Conservation (phyloP, 2,113 vertebrate species). For the Tapirus terrestris region DNA sequence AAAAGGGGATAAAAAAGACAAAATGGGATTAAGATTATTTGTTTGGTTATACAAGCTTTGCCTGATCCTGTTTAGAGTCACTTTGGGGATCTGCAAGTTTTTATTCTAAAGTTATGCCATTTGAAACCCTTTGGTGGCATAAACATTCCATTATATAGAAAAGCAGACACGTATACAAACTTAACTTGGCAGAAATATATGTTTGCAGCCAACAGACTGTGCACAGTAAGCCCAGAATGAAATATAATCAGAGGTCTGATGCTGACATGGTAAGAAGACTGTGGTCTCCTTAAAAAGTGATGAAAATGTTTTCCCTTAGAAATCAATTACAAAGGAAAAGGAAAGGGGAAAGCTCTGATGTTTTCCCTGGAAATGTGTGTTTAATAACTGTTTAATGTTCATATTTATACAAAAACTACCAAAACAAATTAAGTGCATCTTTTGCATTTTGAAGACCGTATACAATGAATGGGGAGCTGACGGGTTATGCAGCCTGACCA, state of each 20-base stretch:
- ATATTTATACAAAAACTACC: background rate
- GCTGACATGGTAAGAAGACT: constrained; percentile 63
- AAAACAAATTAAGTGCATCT: background rate
- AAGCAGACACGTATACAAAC: constrained; percentile 55
- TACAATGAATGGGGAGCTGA: background rate
- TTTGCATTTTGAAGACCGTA: constrained; percentile 14
- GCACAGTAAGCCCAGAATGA: constrained; percentile 58
- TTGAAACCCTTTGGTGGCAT: constrained; percentile 52
- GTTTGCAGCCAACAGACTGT: constrained; percentile 47
- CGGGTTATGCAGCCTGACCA: background rate
- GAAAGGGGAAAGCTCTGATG: background rate
- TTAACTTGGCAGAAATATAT: constrained; percentile 70
- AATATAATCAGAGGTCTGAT: constrained; percentile 67
- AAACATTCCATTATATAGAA: constrained; percentile 64
- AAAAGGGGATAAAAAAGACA: background rate
- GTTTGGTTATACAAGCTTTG: constrained; percentile 32
- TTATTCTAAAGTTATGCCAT: constrained; percentile 46
- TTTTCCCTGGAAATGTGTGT: constrained; percentile 37
- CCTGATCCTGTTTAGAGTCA: constrained; percentile 54
- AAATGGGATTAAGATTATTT: constrained; percentile 58
- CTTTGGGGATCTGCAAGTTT: constrained; percentile 56
- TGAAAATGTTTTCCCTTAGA: constrained; percentile 68
- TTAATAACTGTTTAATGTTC: constrained; percentile 50
- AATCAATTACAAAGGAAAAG: constrained; percentile 60
- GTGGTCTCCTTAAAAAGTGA: constrained; percentile 59